phyloP scores from a whole-genome alignment of 2,888 invertebrate genomes.

The Xiphydria camelus region DNA sequence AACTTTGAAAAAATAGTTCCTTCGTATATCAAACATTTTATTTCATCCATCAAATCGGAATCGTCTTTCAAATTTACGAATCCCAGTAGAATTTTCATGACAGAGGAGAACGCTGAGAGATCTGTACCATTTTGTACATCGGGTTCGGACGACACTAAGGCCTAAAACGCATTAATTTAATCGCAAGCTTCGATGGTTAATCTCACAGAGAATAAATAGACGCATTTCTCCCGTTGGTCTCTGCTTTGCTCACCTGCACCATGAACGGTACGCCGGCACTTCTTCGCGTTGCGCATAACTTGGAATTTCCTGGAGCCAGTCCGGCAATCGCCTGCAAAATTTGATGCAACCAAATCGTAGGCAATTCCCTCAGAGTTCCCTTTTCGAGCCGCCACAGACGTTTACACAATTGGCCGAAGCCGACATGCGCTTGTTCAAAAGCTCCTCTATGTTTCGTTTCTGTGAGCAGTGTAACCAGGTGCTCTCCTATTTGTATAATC shows the following conservation, averaged over 20 bases:
- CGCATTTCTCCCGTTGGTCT: not conserved
- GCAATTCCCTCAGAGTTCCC: slow-evolving; percentile 62
- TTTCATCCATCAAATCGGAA: slow-evolving; percentile 20
- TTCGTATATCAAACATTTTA: slow-evolving; percentile 34
- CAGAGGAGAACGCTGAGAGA: slow-evolving; percentile 41
- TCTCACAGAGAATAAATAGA: not conserved
- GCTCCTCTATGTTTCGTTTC: slow-evolving; percentile 93
- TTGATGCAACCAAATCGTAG: slow-evolving; percentile 68
- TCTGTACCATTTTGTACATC: slow-evolving; percentile 62
- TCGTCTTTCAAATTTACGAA: slow-evolving; percentile 35
- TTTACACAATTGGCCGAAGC: slow-evolving; percentile 76
- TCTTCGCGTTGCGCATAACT: slow-evolving; percentile 80
- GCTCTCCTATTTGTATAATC: slow-evolving; percentile 66
- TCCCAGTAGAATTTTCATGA: slow-evolving; percentile 49
- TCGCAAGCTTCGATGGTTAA: no score
- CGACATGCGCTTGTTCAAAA: slow-evolving; percentile 94
- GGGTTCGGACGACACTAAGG: slow-evolving; percentile 75
- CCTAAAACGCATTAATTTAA: slow-evolving; percentile 60
- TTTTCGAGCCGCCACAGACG: slow-evolving; percentile 66
- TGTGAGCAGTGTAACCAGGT: slow-evolving; percentile 68
- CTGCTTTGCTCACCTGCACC: slow-evolving; percentile 77
- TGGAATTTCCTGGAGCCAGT: slow-evolving; percentile 55
- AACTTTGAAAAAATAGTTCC: slow-evolving; percentile 36
- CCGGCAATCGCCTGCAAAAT: slow-evolving; percentile 64
- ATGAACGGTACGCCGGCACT: slow-evolving; percentile 95